These are phyloP conservation scores for Podarcis siculus DNA, from an alignment of 2,797 vertebrate genomes.

Conservation along the genomic window DNA sequence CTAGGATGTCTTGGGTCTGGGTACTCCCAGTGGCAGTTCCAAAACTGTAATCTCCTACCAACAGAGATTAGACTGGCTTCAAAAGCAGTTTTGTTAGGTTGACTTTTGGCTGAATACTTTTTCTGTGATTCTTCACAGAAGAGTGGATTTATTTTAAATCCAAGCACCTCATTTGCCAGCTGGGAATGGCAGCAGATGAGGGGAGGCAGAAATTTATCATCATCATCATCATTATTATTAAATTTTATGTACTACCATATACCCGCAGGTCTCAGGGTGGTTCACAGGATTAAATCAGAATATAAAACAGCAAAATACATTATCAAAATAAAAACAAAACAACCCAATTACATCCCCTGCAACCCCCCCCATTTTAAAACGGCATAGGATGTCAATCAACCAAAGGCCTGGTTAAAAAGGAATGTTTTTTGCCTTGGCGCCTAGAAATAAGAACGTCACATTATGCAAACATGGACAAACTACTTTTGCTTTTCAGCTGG, in stretches of 20 bases:
- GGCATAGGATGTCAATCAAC: no score
- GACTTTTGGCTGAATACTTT: background rate
- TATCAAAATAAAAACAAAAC: no score
- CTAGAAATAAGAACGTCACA: no score
- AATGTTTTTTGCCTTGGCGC: no score
- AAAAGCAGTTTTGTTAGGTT: background rate
- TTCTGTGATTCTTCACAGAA: background rate
- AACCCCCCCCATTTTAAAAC: no score
- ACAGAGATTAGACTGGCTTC: background rate
- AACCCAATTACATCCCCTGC: no score
- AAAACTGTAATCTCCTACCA: background rate
- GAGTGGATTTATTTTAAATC: background rate
- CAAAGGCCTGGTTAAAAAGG: no score
- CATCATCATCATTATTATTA: no score
- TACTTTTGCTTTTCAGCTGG: background rate
- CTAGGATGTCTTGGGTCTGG: background rate
- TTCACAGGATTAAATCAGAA: no score
- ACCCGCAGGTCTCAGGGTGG: no score
- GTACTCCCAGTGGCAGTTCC: background rate
- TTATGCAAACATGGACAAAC: background rate
- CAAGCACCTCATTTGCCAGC: background rate
- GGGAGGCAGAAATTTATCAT: background rate
- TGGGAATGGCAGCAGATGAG: background rate
- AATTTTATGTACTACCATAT: no score
- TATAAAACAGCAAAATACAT: no score